Evolutionary conservation across 2,113 vertebrate species (phyloP), one percentile per base, ranked within the genome.

Genomic region (Nothoprocta pentlandii): DNA sequence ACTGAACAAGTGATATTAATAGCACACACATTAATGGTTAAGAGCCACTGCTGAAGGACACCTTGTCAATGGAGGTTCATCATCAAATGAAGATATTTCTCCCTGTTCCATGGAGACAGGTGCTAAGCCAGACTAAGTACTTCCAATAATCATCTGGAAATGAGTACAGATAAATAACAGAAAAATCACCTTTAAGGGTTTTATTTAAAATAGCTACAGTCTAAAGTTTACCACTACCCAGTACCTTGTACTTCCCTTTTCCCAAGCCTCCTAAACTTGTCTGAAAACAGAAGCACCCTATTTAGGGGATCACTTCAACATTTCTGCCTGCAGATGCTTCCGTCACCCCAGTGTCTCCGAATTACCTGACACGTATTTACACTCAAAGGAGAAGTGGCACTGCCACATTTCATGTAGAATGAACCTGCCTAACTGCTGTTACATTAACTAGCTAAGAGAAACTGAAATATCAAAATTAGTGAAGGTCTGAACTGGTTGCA

Each of bases 381-480:
- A 83, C 85, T n/a, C 46, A 63, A 47, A 74, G 28, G 51, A 36
- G 41, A 86, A 32, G 2, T 58, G 12, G 41, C 77, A 49, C 41
- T 62, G 34, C 73, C 83, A 12, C 75, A 80, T 15, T 74, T 90
- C 36, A 85, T 6, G 59, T 0, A 0, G 68, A 93, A 91, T 5
- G 0, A 82, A 82, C 51, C 12, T 47, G 56, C 47, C 54, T 69
- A 90, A 69, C 79, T 93, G 59, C 53, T 68, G 16, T 73, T 59
- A 42, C 16, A 22, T 78, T 76, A 93, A 85, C 51, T 64, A 83
- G 59, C 73, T 88, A 30, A 70, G 56, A 80, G 76, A 93, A 88
- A 94, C 85, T 46, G 80, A 75, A 61, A 88, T 49, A 39, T 23
- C 92, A 92, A 85, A 80, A 85, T 41, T 6, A 93, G 63, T 20